Base-by-base conservation (phyloP, 1,140 invertebrate species). In the Berghia stephanieae region DNA sequence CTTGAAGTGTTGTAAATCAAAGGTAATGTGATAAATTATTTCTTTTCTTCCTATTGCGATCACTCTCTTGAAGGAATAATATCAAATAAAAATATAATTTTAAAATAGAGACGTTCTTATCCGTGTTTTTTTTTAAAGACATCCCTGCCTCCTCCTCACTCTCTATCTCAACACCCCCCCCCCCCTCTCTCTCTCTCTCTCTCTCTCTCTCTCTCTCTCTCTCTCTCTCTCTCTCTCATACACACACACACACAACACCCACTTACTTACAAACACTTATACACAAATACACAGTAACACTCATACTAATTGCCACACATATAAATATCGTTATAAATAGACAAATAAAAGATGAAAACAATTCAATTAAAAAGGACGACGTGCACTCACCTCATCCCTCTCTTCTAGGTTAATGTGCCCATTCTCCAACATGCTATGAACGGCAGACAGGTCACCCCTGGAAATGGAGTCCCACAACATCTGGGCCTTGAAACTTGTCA, bases 311-410 rank as follows among this genome's bases (percentile, higher is more conserved):
- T 24, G 57, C 18, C 10, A 63, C 8, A 63, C 13, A 63, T 16
- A 63, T 31, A 63, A 31, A 63, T 63, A 16, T 16, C 57, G 8
- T 63, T 63, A 10, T 43, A n/a, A 67, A 43, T 4, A 27, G 21
- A 43, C 66, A 16, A 10, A 66, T 34, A 6, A 43, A 21, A 42
- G 42, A 60, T 55, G 13, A 42, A 8, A 38, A 69, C 31, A 34
- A 69, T 27, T 16, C 13, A 36, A 38, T 8, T 5, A 40, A n/a
- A n/a, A n/a, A n/a, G n/a, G n/a, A n/a, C n/a, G 66, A 36, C 13
- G 34, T 68, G 13, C 21, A 44, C 86, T 90, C 90, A 96, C 95
- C 91, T 97, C 95, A 91, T 98, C 96, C 84, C 93, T 92, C 89
- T 98, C 96, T 87, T 98, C 96, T 79, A 97, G 55, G 69, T 88